Evolutionary conservation across 2,888 invertebrate genomes (phyloP).

Genomic region (Pecten maximus): DNA sequence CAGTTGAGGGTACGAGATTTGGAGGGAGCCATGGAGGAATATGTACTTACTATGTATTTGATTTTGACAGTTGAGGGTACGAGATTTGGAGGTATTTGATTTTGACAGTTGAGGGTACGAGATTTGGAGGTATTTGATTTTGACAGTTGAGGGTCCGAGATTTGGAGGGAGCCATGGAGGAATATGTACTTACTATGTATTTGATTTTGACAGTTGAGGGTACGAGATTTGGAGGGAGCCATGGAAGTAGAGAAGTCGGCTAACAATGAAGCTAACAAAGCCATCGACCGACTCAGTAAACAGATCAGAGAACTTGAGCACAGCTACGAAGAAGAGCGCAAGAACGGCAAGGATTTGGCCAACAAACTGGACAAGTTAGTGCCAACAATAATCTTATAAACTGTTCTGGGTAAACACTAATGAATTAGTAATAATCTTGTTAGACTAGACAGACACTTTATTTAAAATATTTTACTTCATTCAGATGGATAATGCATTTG

Average conservation of each 20-base stretch:
- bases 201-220: slow-evolving; percentile 71
- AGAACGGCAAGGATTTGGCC: slow-evolving; percentile 67
- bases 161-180: background rate
- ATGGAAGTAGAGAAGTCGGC: slow-evolving; percentile 79
- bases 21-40: too few species aligned
- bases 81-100: too few species aligned
- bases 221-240: slow-evolving; percentile 78
- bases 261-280: slow-evolving; percentile 75
- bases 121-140: too few species aligned
- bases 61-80: too few species aligned
- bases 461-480: background rate
- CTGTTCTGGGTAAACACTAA: too few species aligned
- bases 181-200: background rate
- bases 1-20: too few species aligned
- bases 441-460: too few species aligned
- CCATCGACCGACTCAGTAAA: slow-evolving; percentile 75
- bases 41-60: too few species aligned
- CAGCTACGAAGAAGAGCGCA: slow-evolving; percentile 77
- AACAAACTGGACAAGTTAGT: slow-evolving; percentile 77
- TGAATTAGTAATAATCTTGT: too few species aligned
- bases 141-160: background rate
- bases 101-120: too few species aligned
- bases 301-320: slow-evolving; percentile 79
- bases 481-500: background rate
- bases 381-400: too few species aligned